Evolutionary conservation across 2,113 vertebrate genomes (phyloP), one percentile per base, ranked within the genome.

Genomic region (Gambusia affinis): DNA sequence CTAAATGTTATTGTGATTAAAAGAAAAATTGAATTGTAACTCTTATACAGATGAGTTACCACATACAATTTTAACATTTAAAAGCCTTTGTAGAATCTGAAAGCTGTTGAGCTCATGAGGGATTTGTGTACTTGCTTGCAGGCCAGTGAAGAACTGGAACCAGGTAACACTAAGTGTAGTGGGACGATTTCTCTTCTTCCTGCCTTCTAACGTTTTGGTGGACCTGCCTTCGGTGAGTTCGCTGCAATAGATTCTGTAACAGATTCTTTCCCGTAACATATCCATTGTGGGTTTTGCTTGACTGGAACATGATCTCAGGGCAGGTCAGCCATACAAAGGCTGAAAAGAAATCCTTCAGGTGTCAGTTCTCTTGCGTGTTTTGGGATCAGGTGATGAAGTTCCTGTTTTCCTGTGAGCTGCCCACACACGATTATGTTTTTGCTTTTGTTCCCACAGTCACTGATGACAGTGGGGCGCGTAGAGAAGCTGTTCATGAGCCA

Each of bases 401-500:
- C 60, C 72, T 67, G 64, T 82, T 72, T 67, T 69, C 64, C 37
- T 8, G 28, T 75, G 68, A 78, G 78, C 33, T 22, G 35, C 71
- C 61, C 60, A 30, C 62, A 30, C 57, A 51, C 66, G 8, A 31
- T 44, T 35, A 29, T 67, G n/a, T 60, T 51, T 30, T 0, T 72
- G 27, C 54, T 31, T 87, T 33, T 87, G 29, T 81, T 72, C 72
- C 72, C 12, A 10, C 72, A 95, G 95, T 76, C 30, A 17, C 12
- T 95, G 82, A 92, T 95, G 93, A 93, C 85, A 1, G 81, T 89
- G 73, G 91, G 92, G 12, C 88, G 84, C 17, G 84, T 95, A 31
- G 95, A 95, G 87, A 92, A 86, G 83, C 80, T 95, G 86, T 94
- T 95, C 67, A 87, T 91, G 81, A 92, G 80, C 67, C 94, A 95